Evolutionary conservation across 2,113 vertebrate species (phyloP).

Genomic region (Embiotoca jacksoni): DNA sequence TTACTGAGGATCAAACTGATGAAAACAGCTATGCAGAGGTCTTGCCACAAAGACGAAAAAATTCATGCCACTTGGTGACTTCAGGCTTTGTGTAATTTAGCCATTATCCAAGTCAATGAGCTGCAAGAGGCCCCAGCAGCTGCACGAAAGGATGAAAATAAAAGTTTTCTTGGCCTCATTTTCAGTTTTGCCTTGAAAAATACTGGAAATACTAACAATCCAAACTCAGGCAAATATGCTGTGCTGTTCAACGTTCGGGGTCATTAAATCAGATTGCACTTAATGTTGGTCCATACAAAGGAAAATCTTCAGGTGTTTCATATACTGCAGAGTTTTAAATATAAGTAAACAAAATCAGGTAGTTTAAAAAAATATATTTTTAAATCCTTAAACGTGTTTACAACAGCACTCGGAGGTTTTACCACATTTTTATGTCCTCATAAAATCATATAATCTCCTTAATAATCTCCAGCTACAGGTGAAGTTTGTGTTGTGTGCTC

Average conservation of each 20-base stretch:
- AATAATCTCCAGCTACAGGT: slow-evolving; percentile 19
- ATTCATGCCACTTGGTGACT: slow-evolving; percentile 42
- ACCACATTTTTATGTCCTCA: background rate
- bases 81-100: slow-evolving; percentile 18
- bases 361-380: background rate
- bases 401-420: background rate
- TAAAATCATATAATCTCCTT: background rate
- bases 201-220: slow-evolving; percentile 16
- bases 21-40: slow-evolving; percentile 23
- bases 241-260: background rate
- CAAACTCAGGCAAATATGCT: slow-evolving; percentile 9
- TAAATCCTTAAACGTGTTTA: slow-evolving; percentile 3
- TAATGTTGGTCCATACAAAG: slow-evolving; percentile 12
- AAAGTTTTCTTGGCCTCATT: slow-evolving; percentile 15
- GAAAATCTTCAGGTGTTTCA: slow-evolving; percentile 44
- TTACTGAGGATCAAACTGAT: slow-evolving; percentile 35
- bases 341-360: slow-evolving; percentile 22
- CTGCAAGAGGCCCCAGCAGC: slow-evolving; percentile 32
- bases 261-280: slow-evolving; percentile 33
- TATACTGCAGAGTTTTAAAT: slow-evolving; percentile 26
- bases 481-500: background rate
- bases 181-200: slow-evolving; percentile 8
- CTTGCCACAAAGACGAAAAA: slow-evolving; percentile 37
- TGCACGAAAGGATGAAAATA: slow-evolving; percentile 26
- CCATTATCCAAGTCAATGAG: slow-evolving; percentile 20